These are phyloP conservation scores for Girardinichthys multiradiatus DNA, from an alignment of 2,113 vertebrate genomes.

Conservation along the genomic window DNA sequence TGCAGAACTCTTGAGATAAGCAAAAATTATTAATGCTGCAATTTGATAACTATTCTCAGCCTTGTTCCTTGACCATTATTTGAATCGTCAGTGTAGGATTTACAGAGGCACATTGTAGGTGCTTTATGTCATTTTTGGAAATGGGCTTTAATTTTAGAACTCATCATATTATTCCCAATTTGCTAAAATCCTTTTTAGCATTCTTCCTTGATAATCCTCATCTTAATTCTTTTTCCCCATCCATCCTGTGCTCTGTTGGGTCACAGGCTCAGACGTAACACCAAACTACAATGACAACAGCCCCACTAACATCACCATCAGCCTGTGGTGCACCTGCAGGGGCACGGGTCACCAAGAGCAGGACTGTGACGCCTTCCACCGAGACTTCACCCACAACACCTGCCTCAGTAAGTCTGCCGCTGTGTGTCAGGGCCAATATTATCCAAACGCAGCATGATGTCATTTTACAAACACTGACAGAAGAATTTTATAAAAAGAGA, in stretches of 20 bases:
- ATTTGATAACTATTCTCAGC: slow-evolving; percentile 2
- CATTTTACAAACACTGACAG: neutral
- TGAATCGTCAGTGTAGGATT: slow-evolving; percentile 2
- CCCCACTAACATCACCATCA: slow-evolving; percentile 86
- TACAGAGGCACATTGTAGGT: slow-evolving; percentile 11
- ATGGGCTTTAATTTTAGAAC: too few relatives aligned
- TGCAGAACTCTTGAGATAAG: neutral
- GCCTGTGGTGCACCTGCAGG: slow-evolving; percentile 91
- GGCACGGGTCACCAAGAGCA: slow-evolving; percentile 88
- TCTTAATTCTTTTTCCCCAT: slow-evolving; percentile 16
- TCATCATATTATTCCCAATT: slow-evolving; percentile 38
- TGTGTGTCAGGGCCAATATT: neutral
- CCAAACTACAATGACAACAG: slow-evolving; percentile 93
- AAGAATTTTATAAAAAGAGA: too few relatives aligned
- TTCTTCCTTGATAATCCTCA: slow-evolving; percentile 35
- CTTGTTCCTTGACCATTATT: neutral
- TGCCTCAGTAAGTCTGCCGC: slow-evolving; percentile 89
- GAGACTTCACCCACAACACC: slow-evolving; percentile 90
- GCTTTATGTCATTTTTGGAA: slow-evolving; percentile 32
- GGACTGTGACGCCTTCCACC: slow-evolving; percentile 89
- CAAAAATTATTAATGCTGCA: slow-evolving; percentile 6
- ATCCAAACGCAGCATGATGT: neutral
- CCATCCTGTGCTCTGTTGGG: neutral
- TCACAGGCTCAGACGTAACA: slow-evolving; percentile 88
- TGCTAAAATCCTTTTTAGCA: slow-evolving; percentile 41